Base-by-base conservation (phyloP, 1,140 invertebrate genomes). In the Listronotus oregonensis region DNA sequence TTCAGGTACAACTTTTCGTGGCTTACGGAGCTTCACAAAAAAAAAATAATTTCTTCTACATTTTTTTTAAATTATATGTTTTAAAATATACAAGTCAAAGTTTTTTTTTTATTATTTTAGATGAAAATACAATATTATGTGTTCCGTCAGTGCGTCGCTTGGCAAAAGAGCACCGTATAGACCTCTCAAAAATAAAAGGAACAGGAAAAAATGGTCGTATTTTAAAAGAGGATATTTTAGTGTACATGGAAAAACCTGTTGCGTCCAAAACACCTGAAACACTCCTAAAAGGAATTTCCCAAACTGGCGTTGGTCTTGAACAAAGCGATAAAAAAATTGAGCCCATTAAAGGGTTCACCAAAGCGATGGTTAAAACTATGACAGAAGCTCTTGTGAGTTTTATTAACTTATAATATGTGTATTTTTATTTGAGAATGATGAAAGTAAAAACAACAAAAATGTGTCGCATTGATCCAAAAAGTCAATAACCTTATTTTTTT, bases 351-450 rank as follows among this genome's bases (percentile, higher is more conserved):
- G 95, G 95, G 31, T 90, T 91, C 72, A 85, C 85, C 4, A 96
- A 92, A 80, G 89, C 90, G 1, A 99, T 99, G 96, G 87, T 94
- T 47, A 97, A 96, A 80, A 90, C 94, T 0, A 99, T 99, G 98
- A 93, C 93, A 0, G 87, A 89, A 75, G 88, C 97, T 2, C 83
- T 95, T 80, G 89, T 91, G 80, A 81, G 78, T 80, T 37, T 64
- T 47, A 18, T 44, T 27, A 27, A 27, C 1, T 3, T 3, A 3
- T 27, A 27, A 3, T 27, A 1, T 27, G 21, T 27, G 2, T 5
- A 27, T 27, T 27, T n/a, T 27, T 5, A 5, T 27, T 27, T 5
- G 21, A 1, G 21, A 1, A 27, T 27, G 5, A 27, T 5, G 21
- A 27, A 27, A 27, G 21, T 27, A 5, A 27, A 27, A 27, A 27